phyloP scores from a whole-genome alignment of 2,113 vertebrate species.

The Elaphurus davidianus region DNA sequence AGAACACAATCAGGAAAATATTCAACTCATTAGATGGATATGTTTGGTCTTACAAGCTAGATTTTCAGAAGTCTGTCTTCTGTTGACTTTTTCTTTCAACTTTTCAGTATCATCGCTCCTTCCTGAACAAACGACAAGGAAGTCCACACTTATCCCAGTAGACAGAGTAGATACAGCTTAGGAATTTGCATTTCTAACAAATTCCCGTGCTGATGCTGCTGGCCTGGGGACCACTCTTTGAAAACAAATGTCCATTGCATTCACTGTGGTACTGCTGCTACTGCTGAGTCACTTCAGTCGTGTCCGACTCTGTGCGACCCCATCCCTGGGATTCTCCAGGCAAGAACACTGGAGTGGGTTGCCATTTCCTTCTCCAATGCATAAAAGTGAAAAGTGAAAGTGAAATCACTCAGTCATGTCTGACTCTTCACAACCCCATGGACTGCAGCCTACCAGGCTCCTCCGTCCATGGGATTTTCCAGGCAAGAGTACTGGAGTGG shows the following conservation, averaged over 20 bases:
- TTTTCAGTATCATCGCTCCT: constrained; percentile 59
- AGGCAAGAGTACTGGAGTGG: no score
- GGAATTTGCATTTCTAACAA: background rate
- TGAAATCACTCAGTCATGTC: no score
- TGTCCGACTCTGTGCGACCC: no score
- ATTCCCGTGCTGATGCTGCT: background rate
- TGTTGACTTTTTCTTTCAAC: constrained; percentile 59
- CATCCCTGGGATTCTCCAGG: no score
- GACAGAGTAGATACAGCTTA: background rate
- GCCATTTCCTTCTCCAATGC: no score
- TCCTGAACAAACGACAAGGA: constrained; percentile 63
- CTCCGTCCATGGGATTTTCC: no score
- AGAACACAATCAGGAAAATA: constrained; percentile 49
- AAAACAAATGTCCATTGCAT: background rate
- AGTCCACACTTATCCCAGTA: background rate
- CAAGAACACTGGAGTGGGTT: no score
- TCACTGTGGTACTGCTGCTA: no score
- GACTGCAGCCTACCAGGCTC: no score
- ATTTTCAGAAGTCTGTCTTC: constrained; percentile 56
- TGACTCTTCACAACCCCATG: no score
- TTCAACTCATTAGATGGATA: constrained; percentile 59
- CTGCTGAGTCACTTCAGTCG: no score
- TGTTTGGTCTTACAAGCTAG: constrained; percentile 71
- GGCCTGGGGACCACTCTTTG: background rate
- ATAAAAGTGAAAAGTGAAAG: no score